Percentiles rank a stretch among this genome's conserved stretches.
These are phyloP conservation scores for Lycocerus yunnanus DNA, from an alignment of 2,888 invertebrate genomes.

Conservation along the genomic window DNA sequence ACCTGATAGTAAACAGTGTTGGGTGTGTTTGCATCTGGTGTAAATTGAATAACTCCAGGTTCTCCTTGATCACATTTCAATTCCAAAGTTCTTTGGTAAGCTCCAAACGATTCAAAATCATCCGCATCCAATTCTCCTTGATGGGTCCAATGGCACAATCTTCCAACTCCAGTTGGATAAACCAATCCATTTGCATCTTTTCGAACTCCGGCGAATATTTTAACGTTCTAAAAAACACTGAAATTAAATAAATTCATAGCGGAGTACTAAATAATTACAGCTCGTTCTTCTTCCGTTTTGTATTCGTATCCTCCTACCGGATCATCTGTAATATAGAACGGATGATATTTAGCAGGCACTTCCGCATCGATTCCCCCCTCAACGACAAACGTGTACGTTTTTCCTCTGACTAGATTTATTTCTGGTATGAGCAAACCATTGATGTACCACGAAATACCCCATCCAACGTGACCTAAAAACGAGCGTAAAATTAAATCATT, in stretches of 20 bases:
- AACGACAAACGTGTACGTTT: conserved; percentile 84
- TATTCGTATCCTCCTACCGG: conserved; percentile 88
- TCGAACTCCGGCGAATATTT: conserved; percentile 82
- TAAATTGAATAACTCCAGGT: conserved; percentile 86
- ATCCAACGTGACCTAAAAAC: conserved; percentile 81
- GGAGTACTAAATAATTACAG: conserved; percentile 58
- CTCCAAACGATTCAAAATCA: conserved; percentile 85
- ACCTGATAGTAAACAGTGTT: conserved; percentile 94
- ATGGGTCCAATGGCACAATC: conserved; percentile 87
- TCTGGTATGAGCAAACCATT: conserved; percentile 91
- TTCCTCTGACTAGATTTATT: conserved; percentile 85
- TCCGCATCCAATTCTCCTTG: conserved; percentile 77
- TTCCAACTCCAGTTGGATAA: conserved; percentile 78
- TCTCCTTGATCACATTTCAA: conserved; percentile 83
- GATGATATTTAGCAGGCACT: conserved; percentile 84
- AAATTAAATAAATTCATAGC: background rate
- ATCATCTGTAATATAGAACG: conserved; percentile 92
- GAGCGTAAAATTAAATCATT: background rate
- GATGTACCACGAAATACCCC: conserved; percentile 95
- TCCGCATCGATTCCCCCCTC: conserved; percentile 84
- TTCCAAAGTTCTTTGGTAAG: conserved; percentile 83
- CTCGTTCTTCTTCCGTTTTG: conserved; percentile 79
- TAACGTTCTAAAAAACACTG: conserved; percentile 63
- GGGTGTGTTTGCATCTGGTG: conserved; percentile 83
- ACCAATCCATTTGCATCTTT: conserved; percentile 70